phyloP scores from a whole-genome alignment of 2,797 vertebrate species.

The Myioborus melanocephalus region DNA sequence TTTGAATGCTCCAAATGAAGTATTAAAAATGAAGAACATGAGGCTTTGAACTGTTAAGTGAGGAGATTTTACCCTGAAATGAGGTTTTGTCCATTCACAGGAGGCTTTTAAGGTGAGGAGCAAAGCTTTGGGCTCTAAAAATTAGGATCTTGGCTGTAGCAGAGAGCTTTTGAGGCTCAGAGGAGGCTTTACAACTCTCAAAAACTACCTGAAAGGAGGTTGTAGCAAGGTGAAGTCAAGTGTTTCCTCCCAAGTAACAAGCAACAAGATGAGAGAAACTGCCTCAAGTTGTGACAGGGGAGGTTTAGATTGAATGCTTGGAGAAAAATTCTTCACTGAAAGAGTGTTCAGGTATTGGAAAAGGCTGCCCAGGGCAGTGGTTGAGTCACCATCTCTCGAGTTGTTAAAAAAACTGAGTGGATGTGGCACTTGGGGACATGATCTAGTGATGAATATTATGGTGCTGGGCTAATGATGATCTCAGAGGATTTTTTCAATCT shows the following conservation, averaged over 20 bases:
- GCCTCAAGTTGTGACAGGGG: not conserved
- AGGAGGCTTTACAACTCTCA: not conserved
- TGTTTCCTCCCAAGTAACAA: not conserved
- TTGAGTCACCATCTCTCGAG: not conserved
- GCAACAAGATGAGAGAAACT: not conserved
- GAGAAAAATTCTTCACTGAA: not conserved
- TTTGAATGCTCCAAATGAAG: not conserved
- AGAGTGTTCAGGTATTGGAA: not conserved
- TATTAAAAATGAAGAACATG: not conserved
- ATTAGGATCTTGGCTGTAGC: not conserved
- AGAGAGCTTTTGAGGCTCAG: not conserved
- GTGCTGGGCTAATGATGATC: not conserved
- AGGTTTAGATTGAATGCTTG: not conserved
- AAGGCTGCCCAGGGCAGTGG: not conserved
- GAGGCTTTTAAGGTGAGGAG: rapidly evolving
- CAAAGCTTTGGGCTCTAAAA: not conserved
- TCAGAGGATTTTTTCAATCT: not conserved
- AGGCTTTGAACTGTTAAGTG: not conserved
- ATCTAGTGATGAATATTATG: not conserved
- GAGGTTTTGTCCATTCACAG: not conserved
- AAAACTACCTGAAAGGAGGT: not conserved
- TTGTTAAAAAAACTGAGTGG: not conserved
- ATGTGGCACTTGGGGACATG: not conserved
- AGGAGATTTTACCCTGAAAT: not conserved
- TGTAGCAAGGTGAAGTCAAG: not conserved